Evolutionary conservation across 1,140 invertebrate genomes (phyloP), one percentile per base, ranked within the genome.

Genomic region (Zaprionus camerounensis): DNA sequence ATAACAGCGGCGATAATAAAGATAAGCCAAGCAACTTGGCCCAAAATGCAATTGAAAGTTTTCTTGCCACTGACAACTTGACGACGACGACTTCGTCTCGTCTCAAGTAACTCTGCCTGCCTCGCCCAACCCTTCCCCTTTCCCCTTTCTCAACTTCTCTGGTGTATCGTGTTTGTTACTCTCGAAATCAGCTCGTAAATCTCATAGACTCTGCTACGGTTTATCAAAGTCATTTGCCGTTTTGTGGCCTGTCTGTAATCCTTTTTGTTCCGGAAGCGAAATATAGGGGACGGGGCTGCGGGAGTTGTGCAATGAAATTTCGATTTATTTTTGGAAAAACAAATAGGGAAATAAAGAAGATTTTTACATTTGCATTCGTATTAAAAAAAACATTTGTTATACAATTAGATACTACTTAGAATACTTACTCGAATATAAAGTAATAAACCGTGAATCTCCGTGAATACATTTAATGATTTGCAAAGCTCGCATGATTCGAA

Each of bases 31-130:
- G 65, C 72, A 80, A 86, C 79, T 76, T 82, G 76, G 66, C 71
- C 76, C 76, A 56, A 85, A 82, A 78, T 86, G 83, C 83, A 88
- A 88, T 87, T 87, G 83, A 87, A 87, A 87, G 80, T 88, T 87
- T 87, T 46, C 41, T 46, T 82, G 69, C 74, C 62, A 61, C 74
- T 65, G 57, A 70, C 76, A 64, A 80, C 62, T 78, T 84, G 82
- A 72, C 69, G 63, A 63, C 53, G 53, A 62, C 73, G 31, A 9
- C 56, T 74, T 72, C 66, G 28, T 22, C 57, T 34, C 9, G 22
- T 26, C 46, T 26, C 22, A 7, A 20, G 41, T 7, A 28, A 24
- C 34, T 11, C 22, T 5, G 31, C 31, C 31, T 34, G 31, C 31
- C 9, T 34, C 31, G 31, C 31, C 31, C 31, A 9, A 34, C 31